These are phyloP conservation scores for Trichopoda pennipes DNA, from an alignment of 2,888 invertebrate species.

Conservation along the genomic window DNA sequence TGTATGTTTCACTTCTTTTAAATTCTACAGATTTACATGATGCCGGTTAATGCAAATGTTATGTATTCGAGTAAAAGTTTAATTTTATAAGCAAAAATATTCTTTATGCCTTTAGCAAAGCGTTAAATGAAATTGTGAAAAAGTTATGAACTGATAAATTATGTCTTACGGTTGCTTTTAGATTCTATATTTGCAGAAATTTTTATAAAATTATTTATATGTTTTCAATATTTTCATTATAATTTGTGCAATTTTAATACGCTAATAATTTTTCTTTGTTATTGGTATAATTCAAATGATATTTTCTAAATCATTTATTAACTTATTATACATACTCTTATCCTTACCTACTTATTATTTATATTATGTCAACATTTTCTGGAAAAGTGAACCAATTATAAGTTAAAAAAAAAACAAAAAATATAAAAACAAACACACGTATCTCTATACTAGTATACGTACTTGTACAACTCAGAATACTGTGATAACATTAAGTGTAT, in stretches of 20 bases:
- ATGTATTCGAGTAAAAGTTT: background rate
- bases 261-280: background rate
- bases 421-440: no score
- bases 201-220: no score
- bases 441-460: background rate
- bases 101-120: no score
- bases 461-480: background rate
- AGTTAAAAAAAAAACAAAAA: background rate
- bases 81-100: no score
- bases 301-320: conserved; percentile 56
- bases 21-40: conserved; percentile 29
- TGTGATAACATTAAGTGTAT: background rate
- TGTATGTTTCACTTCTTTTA: conserved; percentile 30
- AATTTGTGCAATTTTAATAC: no score
- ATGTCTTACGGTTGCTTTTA: no score
- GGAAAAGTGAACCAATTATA: conserved; percentile 40
- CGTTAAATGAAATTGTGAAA: no score
- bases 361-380: conserved; percentile 33
- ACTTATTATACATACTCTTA: conserved; percentile 38
- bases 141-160: no score
- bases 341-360: conserved; percentile 37
- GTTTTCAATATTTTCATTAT: no score
- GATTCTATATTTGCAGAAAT: no score
- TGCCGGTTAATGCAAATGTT: background rate
- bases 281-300: background rate